Conservation (phyloP, 2,888 invertebrate species). For the Tricholauxania praeusta region DNA sequence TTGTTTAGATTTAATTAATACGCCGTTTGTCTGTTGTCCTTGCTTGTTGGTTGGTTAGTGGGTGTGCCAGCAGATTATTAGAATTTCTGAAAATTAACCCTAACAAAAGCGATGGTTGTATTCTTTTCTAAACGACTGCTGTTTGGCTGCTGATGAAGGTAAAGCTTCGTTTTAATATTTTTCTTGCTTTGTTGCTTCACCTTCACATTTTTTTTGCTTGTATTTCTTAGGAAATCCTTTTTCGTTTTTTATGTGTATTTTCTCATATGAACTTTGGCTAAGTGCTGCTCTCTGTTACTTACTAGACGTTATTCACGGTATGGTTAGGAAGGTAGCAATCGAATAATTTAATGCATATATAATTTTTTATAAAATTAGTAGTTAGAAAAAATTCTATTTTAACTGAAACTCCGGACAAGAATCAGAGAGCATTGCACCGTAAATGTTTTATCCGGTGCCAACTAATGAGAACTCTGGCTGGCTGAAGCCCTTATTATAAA, state of each 20-base stretch:
- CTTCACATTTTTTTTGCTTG: slow-evolving; percentile 17
- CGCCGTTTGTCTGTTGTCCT: slow-evolving; percentile 52
- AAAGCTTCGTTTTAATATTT: slow-evolving; percentile 52
- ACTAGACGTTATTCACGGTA: too few species aligned
- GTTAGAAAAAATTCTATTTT: too few species aligned
- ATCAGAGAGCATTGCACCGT: too few species aligned
- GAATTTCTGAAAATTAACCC: slow-evolving; percentile 58
- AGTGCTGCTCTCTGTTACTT: not conserved
- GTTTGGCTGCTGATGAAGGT: slow-evolving; percentile 41
- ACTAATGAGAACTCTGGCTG: too few species aligned
- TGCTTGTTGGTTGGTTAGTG: slow-evolving; percentile 35
- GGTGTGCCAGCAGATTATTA: slow-evolving; percentile 60
- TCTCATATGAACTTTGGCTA: not conserved
- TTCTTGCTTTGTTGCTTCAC: slow-evolving; percentile 32
- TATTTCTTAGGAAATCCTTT: not conserved
- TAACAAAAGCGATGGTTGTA: slow-evolving; percentile 36
- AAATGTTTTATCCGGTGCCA: too few species aligned
- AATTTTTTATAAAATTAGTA: too few species aligned
- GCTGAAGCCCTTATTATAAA: too few species aligned
- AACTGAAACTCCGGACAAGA: too few species aligned
- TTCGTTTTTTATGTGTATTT: not conserved
- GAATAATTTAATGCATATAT: too few species aligned
- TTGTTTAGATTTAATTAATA: slow-evolving; percentile 63
- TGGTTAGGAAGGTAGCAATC: too few species aligned
- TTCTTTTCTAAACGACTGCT: not conserved